Evolutionary conservation across 2,113 vertebrate genomes (phyloP), one percentile per base, ranked within the genome.

Genomic region (Leucopsar rothschildi): DNA sequence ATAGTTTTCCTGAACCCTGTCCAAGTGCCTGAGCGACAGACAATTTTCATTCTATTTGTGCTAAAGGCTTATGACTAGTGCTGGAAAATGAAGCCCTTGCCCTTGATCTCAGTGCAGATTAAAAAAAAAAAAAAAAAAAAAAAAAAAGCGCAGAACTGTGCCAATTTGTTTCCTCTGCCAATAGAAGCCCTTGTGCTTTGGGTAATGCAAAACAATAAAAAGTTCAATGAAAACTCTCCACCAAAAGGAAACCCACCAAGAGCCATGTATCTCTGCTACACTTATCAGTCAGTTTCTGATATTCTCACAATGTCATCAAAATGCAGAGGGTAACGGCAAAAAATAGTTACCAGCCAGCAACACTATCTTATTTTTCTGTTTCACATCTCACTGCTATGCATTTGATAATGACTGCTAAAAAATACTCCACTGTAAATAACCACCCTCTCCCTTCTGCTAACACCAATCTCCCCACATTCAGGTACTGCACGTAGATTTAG

Each of bases 41-140:
- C 97, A 96, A 97, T 98, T 98, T 98, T 97, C 94, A 96, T 97
- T 98, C 98, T 98, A 98, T 98, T 98, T 98, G 97, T 98, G 95
- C 91, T 96, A 95, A 94, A 93, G 93, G 94, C 95, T 96, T 96
- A 96, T 96, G 97, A 97, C 93, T 96, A 95, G 92, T 88, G 95
- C 97, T 97, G 97, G 97, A 98, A 98, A 98, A 98, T 97, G 93
- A 97, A 98, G 96, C 91, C 91, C 95, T 95, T 97, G 92, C 96
- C 97, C 97, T 98, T 98, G 97, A 98, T 98, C 97, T 98, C 92
- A 89, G 96, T 91, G 93, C 90, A 97, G 93, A 97, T 97, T 97
- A 73, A 97, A 88, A 95, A 94, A 95, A 93, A 95, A 93, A 88
- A 89, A 86, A 7, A 50, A 50, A 49, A 49, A 47, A 92, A 50